Evolutionary conservation across 2,113 vertebrate species (phyloP), one percentile per base, ranked within the genome.

Genomic region (Cyprinodon tularosa): DNA sequence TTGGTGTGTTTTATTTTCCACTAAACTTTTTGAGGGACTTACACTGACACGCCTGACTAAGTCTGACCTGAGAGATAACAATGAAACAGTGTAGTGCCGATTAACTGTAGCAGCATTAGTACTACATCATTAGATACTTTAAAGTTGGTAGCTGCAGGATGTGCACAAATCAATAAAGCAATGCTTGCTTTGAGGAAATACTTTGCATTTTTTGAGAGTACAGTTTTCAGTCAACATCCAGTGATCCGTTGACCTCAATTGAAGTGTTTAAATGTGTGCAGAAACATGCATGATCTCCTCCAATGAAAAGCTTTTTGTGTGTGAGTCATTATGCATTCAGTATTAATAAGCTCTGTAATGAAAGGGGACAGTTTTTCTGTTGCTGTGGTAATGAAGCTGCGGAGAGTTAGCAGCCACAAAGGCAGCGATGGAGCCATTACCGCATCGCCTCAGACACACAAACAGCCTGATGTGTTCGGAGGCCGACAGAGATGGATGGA

Each of bases 331-430:
- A 45, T 74, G 72, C 62, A 62, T 60, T 77, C 15, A 1, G 76
- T 76, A 81, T 89, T 86, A 86, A 86, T 84, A 85, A 71, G 70
- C 63, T 15, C 36, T 0, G 74, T 82, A 88, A 90, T 85, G 77
- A 87, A 81, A 83, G 77, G 72, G 83, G 85, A 86, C 82, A 73
- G 78, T 74, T 82, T 66, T 76, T 69, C 74, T 74, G 86, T 89
- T 87, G 84, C 86, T 22, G 82, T 81, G 83, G 88, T 84, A 86
- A 87, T 88, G 80, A 79, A 84, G 85, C 80, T 75, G 77, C 37
- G 37, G 76, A 74, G 82, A 62, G 64, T 79, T 84, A 69, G 75
- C 71, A 74, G 63, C 80, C 71, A 82, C 40, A 0, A 50, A 60
- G 6, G 65, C 38, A 15, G 66, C 48, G 72, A 81, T 62, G 64